These are phyloP conservation scores for Hypocryptadius cinnamomeus DNA, from an alignment of 2,113 vertebrate genomes.

Conservation along the genomic window DNA sequence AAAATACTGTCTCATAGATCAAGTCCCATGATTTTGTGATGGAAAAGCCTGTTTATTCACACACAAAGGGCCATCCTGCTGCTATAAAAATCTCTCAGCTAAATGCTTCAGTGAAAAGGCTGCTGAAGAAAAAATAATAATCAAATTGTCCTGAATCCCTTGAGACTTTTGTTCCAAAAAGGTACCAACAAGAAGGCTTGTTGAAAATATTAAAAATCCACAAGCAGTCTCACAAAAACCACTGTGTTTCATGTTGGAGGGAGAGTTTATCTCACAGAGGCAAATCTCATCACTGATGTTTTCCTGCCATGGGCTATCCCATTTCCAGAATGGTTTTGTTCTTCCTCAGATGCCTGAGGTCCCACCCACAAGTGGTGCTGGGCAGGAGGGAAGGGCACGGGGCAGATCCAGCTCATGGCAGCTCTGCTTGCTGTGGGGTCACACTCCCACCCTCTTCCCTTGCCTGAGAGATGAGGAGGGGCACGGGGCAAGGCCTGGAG, in stretches of 20 bases:
- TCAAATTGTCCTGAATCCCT: background rate
- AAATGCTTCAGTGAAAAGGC: constrained; percentile 6
- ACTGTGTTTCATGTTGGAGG: background rate
- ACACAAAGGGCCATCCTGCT: constrained; percentile 7
- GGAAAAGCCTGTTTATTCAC: constrained; percentile 17
- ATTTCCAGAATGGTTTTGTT: background rate
- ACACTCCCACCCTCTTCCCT: background rate
- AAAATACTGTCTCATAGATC: background rate
- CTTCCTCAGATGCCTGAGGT: background rate
- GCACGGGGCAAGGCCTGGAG: background rate
- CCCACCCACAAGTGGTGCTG: background rate
- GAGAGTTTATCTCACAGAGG: background rate
- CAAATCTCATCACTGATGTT: background rate
- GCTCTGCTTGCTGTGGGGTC: background rate
- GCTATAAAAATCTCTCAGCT: background rate
- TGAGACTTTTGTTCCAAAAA: background rate
- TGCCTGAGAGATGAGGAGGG: background rate
- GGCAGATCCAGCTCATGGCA: background rate
- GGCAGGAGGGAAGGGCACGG: background rate
- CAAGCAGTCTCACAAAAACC: background rate
- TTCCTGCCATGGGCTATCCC: background rate
- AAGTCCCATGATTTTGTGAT: background rate
- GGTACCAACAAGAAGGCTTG: background rate
- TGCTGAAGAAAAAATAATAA: background rate
- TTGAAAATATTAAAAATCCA: background rate